phyloP scores from a whole-genome alignment of 2,113 vertebrate genomes.

The Bubo scandiacus region DNA sequence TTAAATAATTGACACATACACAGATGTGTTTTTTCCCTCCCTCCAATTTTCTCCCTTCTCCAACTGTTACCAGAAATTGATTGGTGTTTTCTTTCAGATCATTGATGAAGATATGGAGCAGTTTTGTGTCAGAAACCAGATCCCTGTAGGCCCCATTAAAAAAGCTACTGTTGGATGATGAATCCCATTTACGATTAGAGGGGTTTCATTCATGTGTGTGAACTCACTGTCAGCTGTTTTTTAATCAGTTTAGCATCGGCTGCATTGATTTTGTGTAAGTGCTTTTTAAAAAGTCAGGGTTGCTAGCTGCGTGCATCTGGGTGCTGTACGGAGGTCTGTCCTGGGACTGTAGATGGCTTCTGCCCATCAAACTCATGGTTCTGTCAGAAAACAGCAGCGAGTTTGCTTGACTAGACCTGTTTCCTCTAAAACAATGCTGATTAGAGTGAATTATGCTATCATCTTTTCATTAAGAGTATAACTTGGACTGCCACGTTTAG shows the following conservation, averaged over 20 bases:
- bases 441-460: background rate
- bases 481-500: background rate
- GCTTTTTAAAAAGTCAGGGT: background rate
- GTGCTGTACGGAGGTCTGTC: background rate
- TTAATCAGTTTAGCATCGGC: background rate
- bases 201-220: background rate
- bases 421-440: background rate
- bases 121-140: background rate
- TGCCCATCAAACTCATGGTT: background rate
- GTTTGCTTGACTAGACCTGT: background rate
- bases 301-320: background rate
- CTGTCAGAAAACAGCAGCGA: background rate
- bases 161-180: background rate
- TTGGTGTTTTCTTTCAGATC: constrained; percentile 14
- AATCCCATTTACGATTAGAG: background rate
- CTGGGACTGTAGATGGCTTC: background rate
- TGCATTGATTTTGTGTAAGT: constrained; percentile 31
- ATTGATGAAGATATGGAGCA: background rate
- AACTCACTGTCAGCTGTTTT: background rate
- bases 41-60: background rate
- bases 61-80: background rate
- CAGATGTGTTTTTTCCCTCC: background rate
- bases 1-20: background rate
- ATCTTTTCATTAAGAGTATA: background rate
- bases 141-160: constrained; percentile 6